Percentiles rank a stretch among this genome's conserved stretches.
These are phyloP conservation scores for Lagria hirta DNA, from an alignment of 2,888 invertebrate genomes.

Conservation along the genomic window DNA sequence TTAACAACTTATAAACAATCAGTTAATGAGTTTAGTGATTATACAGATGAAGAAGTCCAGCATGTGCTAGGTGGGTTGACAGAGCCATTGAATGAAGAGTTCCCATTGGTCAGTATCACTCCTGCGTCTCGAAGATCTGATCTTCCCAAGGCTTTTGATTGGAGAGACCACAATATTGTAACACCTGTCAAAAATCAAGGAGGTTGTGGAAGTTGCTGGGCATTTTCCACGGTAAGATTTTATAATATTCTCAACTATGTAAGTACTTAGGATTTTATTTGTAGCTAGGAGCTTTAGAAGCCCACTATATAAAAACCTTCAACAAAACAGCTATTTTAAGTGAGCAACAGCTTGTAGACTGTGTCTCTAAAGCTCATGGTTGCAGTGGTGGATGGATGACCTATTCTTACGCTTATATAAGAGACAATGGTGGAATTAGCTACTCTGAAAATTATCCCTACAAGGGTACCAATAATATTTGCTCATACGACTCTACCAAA, in stretches of 20 bases:
- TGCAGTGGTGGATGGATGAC: constrained; percentile 13
- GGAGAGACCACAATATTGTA: constrained; percentile 58
- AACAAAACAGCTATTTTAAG: constrained; percentile 2
- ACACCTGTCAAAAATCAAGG: constrained; percentile 60
- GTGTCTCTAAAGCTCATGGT: constrained; percentile 5
- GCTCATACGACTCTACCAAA: constrained; percentile 16
- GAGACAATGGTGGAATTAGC: constrained; percentile 9
- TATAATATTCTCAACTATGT: no score
- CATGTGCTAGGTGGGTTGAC: neutral
- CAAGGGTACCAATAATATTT: constrained; percentile 32
- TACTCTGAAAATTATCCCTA: constrained; percentile 57
- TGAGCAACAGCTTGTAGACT: constrained; percentile 14
- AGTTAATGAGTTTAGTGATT: constrained; percentile 9
- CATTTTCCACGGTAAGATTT: constrained; percentile 63
- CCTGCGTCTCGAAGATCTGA: neutral
- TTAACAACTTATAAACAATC: constrained; percentile 3
- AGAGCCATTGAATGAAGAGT: constrained; percentile 1
- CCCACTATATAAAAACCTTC: constrained; percentile 9
- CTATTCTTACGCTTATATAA: constrained; percentile 9
- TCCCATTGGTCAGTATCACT: neutral
- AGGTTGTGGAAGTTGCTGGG: constrained; percentile 66
- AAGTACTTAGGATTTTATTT: neutral
- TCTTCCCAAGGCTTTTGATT: constrained; percentile 54
- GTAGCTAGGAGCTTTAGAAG: constrained; percentile 12
- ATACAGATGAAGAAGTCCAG: constrained; percentile 1